Conservation (phyloP, 2,113 vertebrate genomes). For the Lagenorhynchus albirostris region DNA sequence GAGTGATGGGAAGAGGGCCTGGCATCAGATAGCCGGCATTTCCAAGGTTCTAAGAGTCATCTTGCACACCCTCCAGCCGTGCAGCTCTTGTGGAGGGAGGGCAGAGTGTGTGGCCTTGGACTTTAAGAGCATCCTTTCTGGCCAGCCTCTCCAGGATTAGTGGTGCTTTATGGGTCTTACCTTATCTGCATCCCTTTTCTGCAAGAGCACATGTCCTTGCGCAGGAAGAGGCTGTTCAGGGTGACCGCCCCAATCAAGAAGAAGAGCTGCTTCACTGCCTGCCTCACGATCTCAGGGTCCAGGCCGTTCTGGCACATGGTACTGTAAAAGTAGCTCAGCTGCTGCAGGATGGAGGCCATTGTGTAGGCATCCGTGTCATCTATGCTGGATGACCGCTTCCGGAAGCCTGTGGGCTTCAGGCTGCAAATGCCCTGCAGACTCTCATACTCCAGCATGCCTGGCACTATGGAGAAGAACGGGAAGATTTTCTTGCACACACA, state of each 20-base stretch:
- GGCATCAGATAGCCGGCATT: too few species aligned
- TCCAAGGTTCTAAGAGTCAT: background rate
- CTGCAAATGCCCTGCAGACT: conserved; percentile 97
- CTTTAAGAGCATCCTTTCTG: background rate
- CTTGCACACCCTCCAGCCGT: rapidly evolving
- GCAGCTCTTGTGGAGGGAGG: rapidly evolving
- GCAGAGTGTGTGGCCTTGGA: rapidly evolving
- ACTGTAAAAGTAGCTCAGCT: conserved; percentile 90
- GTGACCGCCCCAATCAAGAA: conserved; percentile 89
- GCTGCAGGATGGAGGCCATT: conserved; percentile 92
- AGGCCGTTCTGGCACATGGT: conserved; percentile 94
- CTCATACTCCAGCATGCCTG: conserved; percentile 96
- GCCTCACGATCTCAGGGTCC: conserved; percentile 89
- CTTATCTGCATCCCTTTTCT: conserved; percentile 99
- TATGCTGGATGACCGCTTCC: conserved; percentile 93
- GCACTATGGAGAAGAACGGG: conserved; percentile 81
- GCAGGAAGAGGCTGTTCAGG: conserved; percentile 95
- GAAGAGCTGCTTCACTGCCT: conserved; percentile 92
- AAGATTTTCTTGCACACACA: background rate
- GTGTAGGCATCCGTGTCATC: conserved; percentile 90
- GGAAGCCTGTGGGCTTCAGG: conserved; percentile 95
- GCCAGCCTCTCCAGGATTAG: background rate
- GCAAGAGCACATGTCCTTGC: conserved; percentile 99
- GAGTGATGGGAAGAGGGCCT: background rate
- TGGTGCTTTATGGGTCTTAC: conserved; percentile 72